A percentile compares a stretch with the other conserved stretches of the same genome.
Evolutionary conservation across 2,113 vertebrate species (phyloP).

Genomic region (Platanista minor): DNA sequence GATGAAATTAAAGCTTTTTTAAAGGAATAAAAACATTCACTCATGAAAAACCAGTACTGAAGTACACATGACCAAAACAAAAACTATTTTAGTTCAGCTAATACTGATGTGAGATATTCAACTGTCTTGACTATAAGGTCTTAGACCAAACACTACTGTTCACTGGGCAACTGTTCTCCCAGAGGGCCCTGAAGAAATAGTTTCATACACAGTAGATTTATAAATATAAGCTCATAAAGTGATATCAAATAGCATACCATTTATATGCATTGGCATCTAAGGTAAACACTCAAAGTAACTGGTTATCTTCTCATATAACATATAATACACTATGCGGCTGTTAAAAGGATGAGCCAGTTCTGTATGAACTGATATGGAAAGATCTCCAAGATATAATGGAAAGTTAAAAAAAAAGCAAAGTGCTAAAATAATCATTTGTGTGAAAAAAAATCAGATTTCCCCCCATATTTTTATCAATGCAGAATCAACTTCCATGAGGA

Average conservation of each 20-base stretch:
- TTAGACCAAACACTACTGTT: background rate
- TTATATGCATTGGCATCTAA: background rate
- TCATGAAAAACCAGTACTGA: conserved; percentile 37
- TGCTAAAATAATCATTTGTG: background rate
- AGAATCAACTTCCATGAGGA: conserved; percentile 1
- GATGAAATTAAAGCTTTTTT: conserved; percentile 19
- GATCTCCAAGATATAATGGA: background rate
- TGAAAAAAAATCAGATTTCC: background rate
- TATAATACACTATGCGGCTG: background rate
- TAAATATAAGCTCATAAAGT: conserved; percentile 10
- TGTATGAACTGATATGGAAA: background rate
- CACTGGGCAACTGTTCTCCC: background rate
- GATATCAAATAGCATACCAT: background rate
- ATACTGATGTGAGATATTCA: background rate
- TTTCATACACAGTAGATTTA: background rate
- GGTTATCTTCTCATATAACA: background rate
- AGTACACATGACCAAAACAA: conserved; percentile 5
- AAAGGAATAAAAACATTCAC: conserved; percentile 43
- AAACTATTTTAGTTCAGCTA: background rate
- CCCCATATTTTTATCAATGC: background rate
- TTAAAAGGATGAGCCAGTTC: background rate
- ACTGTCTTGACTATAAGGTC: background rate
- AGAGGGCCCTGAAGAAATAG: background rate
- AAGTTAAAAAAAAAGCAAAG: background rate
- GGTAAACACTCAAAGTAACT: background rate